Base-by-base conservation (phyloP, 2,113 vertebrate species). In the Piprites chloris region DNA sequence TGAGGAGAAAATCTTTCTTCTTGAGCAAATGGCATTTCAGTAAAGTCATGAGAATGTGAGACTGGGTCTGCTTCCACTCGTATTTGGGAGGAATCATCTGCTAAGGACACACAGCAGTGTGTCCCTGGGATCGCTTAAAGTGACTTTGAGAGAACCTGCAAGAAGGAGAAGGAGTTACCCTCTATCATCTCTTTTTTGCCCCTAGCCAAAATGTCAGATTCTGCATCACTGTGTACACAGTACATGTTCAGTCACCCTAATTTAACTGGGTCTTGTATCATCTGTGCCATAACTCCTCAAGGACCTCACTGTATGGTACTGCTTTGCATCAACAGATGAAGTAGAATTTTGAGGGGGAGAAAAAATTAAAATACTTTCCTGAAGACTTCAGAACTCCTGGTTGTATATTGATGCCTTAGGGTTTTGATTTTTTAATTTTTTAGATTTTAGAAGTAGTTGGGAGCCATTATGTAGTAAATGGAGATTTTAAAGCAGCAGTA, bases 71-170 rank as follows among this genome's bases (percentile, higher is more conserved):
- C 18, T 17, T 39, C 86, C 23, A 5, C 12, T 14, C 6, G 9
- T 16, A 32, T 58, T 42, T 42, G 35, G 53, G 63, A 81, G 44
- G 58, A 53, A 20, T 39, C 30, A 4, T 8, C 65, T 78, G 47
- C 37, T 7, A 20, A 67, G 41, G 32, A 22, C 6, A 9, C 1
- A 2, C 27, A 33, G 41, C 3, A 1, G 0, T 39, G 17, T 27
- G 20, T 24, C 21, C 24, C 14, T 2, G 1, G 22, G 5, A 22
- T 44, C 42, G 41, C 24, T n/a, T 50, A 14, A 4, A 30, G 30
- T 42, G n/a, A 49, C 52, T 53, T 30, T 33, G 27, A 12, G 58
- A 72, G 27, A 59, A 37, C 17, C 22, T 61, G 23, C 23, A 66
- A 77, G 10, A 17, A 89, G 18, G 33, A 89, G 26, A 33, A 50